A percentile compares a stretch with the other conserved stretches of the same genome.
Evolutionary conservation across 2,113 vertebrate genomes (phyloP).

Genomic region (Tichodroma muraria): DNA sequence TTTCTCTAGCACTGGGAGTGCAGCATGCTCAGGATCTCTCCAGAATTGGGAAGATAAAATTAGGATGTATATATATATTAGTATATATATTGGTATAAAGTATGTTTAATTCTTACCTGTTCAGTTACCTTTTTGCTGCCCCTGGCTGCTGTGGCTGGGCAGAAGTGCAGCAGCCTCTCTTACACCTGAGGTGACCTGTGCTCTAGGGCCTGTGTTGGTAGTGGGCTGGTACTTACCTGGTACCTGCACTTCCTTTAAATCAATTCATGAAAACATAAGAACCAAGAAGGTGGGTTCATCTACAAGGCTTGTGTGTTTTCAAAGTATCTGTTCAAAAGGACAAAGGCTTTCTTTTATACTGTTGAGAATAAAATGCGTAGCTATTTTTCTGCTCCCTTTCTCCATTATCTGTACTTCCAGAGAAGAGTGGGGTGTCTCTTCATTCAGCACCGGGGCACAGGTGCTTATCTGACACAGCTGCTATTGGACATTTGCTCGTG

Average conservation of each 20-base stretch:
- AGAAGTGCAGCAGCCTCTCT: not conserved
- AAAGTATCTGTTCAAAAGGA: not conserved
- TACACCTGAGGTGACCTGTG: rapidly evolving
- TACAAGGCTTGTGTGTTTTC: not conserved
- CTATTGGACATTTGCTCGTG: not conserved
- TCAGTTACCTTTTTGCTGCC: not conserved
- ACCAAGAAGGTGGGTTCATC: not conserved
- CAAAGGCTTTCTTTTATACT: not conserved
- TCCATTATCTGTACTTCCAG: rapidly evolving
- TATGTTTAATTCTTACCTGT: not conserved
- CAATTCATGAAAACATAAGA: rapidly evolving
- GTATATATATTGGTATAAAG: not conserved
- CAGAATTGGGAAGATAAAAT: not conserved
- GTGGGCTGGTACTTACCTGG: not conserved
- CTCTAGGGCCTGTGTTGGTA: not conserved
- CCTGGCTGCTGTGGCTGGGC: not conserved
- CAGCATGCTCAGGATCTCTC: rapidly evolving
- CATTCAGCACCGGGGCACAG: not conserved
- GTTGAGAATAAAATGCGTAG: rapidly evolving
- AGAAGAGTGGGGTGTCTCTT: not conserved
- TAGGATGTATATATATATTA: not conserved
- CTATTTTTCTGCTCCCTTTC: not conserved
- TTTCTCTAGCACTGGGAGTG: not conserved
- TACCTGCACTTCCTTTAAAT: no score
- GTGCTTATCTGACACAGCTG: not conserved